These are phyloP conservation scores for Heteractis magnifica DNA, from an alignment of 92 coral and sea anemone species.

Conservation along the genomic window DNA sequence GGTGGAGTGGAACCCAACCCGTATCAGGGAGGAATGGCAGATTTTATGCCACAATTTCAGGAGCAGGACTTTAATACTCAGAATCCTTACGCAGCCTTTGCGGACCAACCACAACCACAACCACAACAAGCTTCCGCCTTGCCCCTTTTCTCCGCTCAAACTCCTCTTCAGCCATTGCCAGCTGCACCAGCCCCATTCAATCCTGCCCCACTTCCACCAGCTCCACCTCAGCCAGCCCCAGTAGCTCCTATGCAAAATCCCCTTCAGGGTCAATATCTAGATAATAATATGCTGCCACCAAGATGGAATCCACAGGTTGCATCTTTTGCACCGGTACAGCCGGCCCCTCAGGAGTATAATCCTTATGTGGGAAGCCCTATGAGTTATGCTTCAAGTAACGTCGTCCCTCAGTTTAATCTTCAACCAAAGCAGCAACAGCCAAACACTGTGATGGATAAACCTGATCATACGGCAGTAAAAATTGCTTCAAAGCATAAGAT, in stretches of 20 bases:
- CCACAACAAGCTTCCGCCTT: slow-evolving; percentile 8
- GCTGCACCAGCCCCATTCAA: neutral
- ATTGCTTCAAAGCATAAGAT: slow-evolving; percentile 19
- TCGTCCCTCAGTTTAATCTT: neutral
- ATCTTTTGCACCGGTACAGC: slow-evolving; percentile 14
- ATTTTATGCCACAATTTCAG: slow-evolving; percentile 23
- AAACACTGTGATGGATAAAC: neutral
- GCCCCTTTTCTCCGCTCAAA: slow-evolving; percentile 6
- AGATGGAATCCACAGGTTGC: slow-evolving; percentile 26
- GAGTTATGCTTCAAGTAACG: slow-evolving; percentile 1
- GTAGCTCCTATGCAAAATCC: slow-evolving; percentile 15
- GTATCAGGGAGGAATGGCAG: slow-evolving; percentile 14
- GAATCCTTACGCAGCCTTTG: slow-evolving; percentile 15
- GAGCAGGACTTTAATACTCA: slow-evolving; percentile 12
- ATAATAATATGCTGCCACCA: neutral
- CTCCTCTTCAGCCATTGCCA: neutral
- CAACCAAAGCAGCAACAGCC: slow-evolving; percentile 9
- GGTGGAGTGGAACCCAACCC: slow-evolving; percentile 14
- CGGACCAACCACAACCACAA: slow-evolving; percentile 11
- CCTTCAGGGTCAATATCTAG: slow-evolving; percentile 13
- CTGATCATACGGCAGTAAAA: slow-evolving; percentile 2
- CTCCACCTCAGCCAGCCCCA: neutral
- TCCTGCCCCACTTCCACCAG: slow-evolving; percentile 14
- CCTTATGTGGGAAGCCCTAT: slow-evolving; percentile 28
- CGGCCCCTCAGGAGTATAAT: slow-evolving; percentile 16